Base-by-base conservation (phyloP, 1,140 invertebrate genomes). In the Yoshiicerus persimilis region DNA sequence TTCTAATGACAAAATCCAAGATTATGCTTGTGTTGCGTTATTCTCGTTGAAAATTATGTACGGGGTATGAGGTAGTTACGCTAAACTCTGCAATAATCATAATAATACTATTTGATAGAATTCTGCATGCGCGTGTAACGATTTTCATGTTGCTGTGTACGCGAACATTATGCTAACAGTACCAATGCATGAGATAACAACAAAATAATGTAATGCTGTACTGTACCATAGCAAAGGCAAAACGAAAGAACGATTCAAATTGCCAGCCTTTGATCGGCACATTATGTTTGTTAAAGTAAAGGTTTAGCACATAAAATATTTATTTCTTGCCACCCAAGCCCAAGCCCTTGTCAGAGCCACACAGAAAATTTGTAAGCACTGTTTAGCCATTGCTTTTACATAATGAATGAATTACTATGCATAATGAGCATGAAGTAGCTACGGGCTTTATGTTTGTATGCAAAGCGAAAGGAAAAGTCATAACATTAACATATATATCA, bases 401-500 rank as follows among this genome's bases (percentile, higher is more conserved):
- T 36, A 80, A 80, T 80, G 75, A 80, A 80, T 80, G 75, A 80
- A 80, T 80, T 80, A 80, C 75, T 80, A 38, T 36, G 30, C 75
- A 80, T 80, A 80, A 80, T 80, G 75, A 80, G 75, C 32, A 16
- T 34, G 30, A 80, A 32, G 75, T 80, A 80, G 75, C 75, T 80
- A 80, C 75, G 32, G 32, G 75, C 30, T 80, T 80, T 80, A 30
- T 80, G 75, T 80, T 38, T 80, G 32, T 32, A 34, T 80, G 32
- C 75, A 80, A 80, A 80, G 75, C 75, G 75, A 80, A 80, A 80
- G 75, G 75, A 80, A 80, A 80, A 80, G 75, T 80, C 75, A 80
- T 80, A 80, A 80, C 75, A 80, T 80, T 80, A 80, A 36, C 75
- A 80, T 80, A 80, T 80, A 80, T 80, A 80, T 80, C 75, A 80